Base-by-base conservation (phyloP, 2,113 vertebrate species). In the Istiophorus platypterus region DNA sequence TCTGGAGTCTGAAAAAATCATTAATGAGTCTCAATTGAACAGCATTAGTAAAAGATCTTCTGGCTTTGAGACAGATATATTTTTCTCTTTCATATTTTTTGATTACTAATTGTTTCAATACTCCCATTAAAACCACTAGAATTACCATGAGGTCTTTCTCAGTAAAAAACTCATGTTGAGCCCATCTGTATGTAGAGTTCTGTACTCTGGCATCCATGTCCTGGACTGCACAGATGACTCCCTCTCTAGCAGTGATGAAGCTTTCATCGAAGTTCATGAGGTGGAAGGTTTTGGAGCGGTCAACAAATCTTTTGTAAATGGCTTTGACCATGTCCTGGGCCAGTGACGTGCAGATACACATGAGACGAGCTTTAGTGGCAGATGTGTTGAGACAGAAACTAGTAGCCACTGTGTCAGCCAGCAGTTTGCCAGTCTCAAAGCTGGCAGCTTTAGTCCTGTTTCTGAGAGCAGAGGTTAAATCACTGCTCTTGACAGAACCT, bases 221-320 rank as follows among this genome's bases (percentile, higher is more conserved):
- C 20, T 71, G 58, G 58, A 64, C 18, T 22, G 59, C 58, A 17
- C 2, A n/a, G 20, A 31, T 2, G 24, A 29, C 24, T 12, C 42
- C 3, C 29, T 17, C 24, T 72, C 58, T 45, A 1, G 58, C 27
- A 27, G 1, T 22, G 49, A 72, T 0, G 11, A 7, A 22, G 27
- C 77, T 56, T 47, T 72, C 49, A 34, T 79, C 76, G 45, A 63
- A 72, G 49, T 47, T 39, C 29, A 64, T 31, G 2, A 72, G 49
- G 37, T 72, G 68, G 49, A 80, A 80, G 49, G 26, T 26, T 34
- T 26, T 37, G 49, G 58, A 72, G 31, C 24, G 24, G 10, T 41
- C 18, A 7, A 17, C 13, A 29, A 70, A 78, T 15, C 45, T 78
- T 41, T 13, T 63, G 47, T 31, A 71, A 22, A 71, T 24, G 20